Evolutionary conservation across 2,797 vertebrate species (phyloP).

Genomic region (Allochrocebus solatus): DNA sequence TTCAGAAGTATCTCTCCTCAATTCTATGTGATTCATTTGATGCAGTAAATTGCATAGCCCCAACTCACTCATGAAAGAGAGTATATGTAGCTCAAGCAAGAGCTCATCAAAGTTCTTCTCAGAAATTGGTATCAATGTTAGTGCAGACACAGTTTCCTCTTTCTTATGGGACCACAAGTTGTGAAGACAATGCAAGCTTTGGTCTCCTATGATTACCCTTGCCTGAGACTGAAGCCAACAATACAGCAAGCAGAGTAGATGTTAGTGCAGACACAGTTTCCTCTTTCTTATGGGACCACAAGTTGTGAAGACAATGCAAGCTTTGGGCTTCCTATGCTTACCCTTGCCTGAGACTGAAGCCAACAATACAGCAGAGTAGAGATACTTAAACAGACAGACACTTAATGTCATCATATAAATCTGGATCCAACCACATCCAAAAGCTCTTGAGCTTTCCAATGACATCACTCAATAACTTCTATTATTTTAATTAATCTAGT

Average conservation of each 20-base stretch:
- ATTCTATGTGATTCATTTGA: background rate
- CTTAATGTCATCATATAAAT: background rate
- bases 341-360: background rate
- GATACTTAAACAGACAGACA: background rate
- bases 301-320: background rate
- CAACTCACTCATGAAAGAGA: background rate
- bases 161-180: background rate
- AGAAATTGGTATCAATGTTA: background rate
- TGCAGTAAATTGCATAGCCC: background rate
- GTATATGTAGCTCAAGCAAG: background rate
- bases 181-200: background rate
- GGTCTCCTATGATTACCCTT: background rate
- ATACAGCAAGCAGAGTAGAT: background rate
- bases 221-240: background rate
- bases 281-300: background rate
- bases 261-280: background rate
- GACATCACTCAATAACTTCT: background rate
- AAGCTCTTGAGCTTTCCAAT: background rate
- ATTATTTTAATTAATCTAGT: conserved; percentile 7
- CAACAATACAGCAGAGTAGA: background rate
- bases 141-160: background rate
- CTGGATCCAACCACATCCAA: background rate
- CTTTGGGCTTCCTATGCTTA: background rate
- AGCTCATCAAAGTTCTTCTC: background rate
- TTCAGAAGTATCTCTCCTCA: background rate